phyloP scores from a whole-genome alignment of 1,140 invertebrate species.

The Sinonovacula constricta region DNA sequence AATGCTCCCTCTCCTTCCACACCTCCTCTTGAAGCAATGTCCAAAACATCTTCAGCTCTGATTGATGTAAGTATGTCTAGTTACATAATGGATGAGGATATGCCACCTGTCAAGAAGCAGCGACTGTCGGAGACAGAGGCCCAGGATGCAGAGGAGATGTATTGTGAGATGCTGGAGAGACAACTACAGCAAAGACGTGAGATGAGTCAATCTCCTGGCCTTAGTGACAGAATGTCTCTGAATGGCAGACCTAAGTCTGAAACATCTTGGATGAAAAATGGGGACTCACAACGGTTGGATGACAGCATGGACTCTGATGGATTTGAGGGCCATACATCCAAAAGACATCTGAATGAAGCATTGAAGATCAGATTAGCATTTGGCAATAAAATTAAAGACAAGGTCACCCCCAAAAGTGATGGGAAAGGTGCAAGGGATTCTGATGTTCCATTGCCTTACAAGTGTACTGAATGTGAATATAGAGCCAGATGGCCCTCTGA shows the following conservation, averaged over 20 bases:
- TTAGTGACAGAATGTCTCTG: neutral
- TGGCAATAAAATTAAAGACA: constrained; percentile 24
- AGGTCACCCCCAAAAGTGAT: constrained; percentile 1
- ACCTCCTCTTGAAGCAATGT: constrained; percentile 50
- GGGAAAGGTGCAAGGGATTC: constrained; percentile 22
- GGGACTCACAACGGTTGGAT: neutral
- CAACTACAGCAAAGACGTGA: constrained; percentile 34
- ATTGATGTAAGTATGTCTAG: constrained; percentile 48
- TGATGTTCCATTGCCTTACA: constrained; percentile 72
- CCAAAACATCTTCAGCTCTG: constrained; percentile 58
- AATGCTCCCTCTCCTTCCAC: neutral
- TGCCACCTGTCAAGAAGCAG: constrained; percentile 57
- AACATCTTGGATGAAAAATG: neutral
- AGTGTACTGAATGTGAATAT: constrained; percentile 77
- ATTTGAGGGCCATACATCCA: constrained; percentile 25
- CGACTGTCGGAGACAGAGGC: constrained; percentile 65
- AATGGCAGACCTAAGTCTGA: neutral
- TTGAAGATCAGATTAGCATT: constrained; percentile 55
- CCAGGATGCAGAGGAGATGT: constrained; percentile 34
- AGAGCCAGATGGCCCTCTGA: constrained; percentile 78
- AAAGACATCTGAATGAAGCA: constrained; percentile 50
- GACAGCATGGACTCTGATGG: neutral
- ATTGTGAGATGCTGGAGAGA: constrained; percentile 34
- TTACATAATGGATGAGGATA: constrained; percentile 22
- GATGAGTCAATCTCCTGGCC: constrained; percentile 11